Base-by-base conservation (phyloP, 2,113 vertebrate species). In the Toxotes chatareus region DNA sequence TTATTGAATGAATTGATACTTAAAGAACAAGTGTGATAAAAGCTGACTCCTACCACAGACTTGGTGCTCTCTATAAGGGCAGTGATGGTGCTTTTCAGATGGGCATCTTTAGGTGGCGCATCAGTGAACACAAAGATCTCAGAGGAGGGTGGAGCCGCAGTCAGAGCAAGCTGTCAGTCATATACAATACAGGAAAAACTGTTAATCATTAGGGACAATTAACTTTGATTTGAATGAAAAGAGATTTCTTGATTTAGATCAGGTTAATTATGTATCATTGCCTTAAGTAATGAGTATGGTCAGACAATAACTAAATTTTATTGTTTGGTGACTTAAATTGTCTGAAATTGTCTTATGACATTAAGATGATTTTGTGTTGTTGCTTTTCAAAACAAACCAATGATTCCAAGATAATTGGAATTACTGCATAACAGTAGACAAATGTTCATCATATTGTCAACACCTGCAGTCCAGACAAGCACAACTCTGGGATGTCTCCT, bases 101-200 rank as follows among this genome's bases (percentile, higher is more conserved):
- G 0, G 4, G 0, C 62, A 19, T 95, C 94, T 85, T 94, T 95
- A 17, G 94, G 91, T 21, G 91, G 73, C 56, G 93, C 93, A 27
- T 95, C 93, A 1, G 94, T 95, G 84, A 95, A 94, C 10, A 95
- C 88, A 86, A 93, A 95, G 70, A 95, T 93, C 68, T 94, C 90
- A 69, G 93, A 92, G 21, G 82, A 91, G 5, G 86, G 61, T 1
- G 94, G 93, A 55, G 94, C 91, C 12, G 82, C 85, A 21, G 80
- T 93, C 73, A 95, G 82, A 1, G 94, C 94, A 23, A 95, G 89
- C 94, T 95, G 73, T 17, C 21, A 61, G 3, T 31, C 14, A 59
- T 42, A 49, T 8, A 78, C 1, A 23, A 1, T 4, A 19, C 32
- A 66, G 9, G 13, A 44, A 60, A 27, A 27, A 10, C 0, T 46